Evolutionary conservation across 2,797 vertebrate species (phyloP).

Genomic region (Carduelis carduelis): DNA sequence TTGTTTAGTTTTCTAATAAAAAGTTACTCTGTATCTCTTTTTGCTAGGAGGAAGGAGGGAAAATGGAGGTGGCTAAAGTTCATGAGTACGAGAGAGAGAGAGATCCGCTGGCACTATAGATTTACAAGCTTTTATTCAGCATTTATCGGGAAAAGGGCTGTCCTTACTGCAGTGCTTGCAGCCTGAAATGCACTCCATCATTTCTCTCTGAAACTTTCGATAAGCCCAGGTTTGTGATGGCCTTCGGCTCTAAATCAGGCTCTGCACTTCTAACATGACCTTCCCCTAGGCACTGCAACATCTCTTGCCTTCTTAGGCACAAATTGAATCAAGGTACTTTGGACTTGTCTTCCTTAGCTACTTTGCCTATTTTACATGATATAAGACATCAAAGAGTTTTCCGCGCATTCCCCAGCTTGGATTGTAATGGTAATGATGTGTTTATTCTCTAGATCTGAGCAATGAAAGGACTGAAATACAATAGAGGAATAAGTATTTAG

Average conservation of each 20-base stretch:
- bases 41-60: background rate
- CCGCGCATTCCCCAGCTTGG: background rate
- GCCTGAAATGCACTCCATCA: slow-evolving; percentile 63
- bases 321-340: background rate
- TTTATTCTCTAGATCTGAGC: slow-evolving; percentile 21
- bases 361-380: background rate
- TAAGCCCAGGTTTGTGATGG: slow-evolving; percentile 75
- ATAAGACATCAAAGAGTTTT: background rate
- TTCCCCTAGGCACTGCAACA: slow-evolving; percentile 61
- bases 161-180: slow-evolving; percentile 68
- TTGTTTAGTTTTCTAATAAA: background rate
- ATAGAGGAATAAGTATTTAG: background rate
- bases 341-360: background rate
- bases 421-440: background rate
- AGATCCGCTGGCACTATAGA: background rate
- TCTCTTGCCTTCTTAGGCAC: background rate
- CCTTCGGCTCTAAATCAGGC: slow-evolving; percentile 70
- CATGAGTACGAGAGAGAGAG: background rate
- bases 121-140: slow-evolving; percentile 33
- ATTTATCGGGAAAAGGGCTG: background rate
- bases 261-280: slow-evolving; percentile 69
- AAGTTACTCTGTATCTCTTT: background rate
- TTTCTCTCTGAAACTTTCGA: slow-evolving; percentile 54
- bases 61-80: background rate
- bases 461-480: background rate